phyloP scores from a whole-genome alignment of 1,140 invertebrate genomes.

The Diplogasteroides magnus region DNA sequence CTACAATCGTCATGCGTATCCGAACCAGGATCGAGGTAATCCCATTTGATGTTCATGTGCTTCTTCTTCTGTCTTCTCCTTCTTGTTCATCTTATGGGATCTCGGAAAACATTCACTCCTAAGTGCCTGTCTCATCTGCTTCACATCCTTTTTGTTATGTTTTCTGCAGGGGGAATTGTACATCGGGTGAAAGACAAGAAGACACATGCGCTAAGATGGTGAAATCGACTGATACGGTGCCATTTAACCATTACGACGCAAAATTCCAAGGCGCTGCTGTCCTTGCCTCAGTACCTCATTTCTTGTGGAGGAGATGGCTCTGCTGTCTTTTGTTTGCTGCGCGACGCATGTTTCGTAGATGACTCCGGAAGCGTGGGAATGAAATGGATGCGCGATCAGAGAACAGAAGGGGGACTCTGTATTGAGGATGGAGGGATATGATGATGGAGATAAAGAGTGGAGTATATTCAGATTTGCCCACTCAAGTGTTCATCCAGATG shows the following conservation, averaged over 20 bases:
- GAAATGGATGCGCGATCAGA: conserved; percentile 5
- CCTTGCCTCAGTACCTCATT: not conserved
- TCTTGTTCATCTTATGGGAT: too few species aligned
- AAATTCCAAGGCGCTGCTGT: too few species aligned
- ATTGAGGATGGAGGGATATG: not conserved
- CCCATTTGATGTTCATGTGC: too few species aligned
- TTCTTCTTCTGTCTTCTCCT: too few species aligned
- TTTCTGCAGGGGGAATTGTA: too few species aligned
- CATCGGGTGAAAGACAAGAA: too few species aligned
- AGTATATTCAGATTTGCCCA: conserved; percentile 41
- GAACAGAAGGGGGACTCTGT: not conserved
- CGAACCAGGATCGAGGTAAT: conserved; percentile 24
- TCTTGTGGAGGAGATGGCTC: not conserved
- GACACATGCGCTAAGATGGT: too few species aligned
- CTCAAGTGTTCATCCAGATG: conserved; percentile 47
- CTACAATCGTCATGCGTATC: conserved; percentile 31
- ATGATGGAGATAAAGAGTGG: not conserved
- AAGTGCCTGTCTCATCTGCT: too few species aligned
- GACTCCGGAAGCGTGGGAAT: not conserved
- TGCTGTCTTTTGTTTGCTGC: not conserved
- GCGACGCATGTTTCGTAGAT: not conserved
- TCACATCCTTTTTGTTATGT: too few species aligned
- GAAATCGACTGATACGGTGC: too few species aligned
- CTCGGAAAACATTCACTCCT: too few species aligned
- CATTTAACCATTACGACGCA: too few species aligned